Base-by-base conservation (phyloP, 2,797 vertebrate genomes). In the Hippocampus kuda region DNA sequence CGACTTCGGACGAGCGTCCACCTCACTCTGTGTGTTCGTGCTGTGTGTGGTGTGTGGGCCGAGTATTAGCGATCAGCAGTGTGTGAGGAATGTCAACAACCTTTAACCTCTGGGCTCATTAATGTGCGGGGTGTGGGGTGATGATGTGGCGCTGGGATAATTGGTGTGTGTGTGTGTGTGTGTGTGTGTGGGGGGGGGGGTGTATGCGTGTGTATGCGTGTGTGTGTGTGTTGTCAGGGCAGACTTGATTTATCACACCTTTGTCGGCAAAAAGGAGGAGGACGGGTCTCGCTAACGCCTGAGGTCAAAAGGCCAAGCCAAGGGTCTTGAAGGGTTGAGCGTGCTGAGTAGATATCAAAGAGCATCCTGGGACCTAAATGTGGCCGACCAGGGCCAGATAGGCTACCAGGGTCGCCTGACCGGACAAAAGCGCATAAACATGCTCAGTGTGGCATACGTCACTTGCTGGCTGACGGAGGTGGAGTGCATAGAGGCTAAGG, bases 231-330 rank as follows among this genome's bases (percentile, higher is more conserved):
- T n/a, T 34, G 61, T 90, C 89, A 86, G 59, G 44, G 73, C 65
- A 67, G 65, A 77, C 72, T 78, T 93, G 93, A 95, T 94, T 93
- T 92, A 94, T 94, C 88, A 85, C 87, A 73, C 84, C 85, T 89
- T 88, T 84, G 85, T 78, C 64, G 76, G 79, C 73, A 61, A 67
- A 80, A 75, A 73, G 77, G 72, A 81, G 68, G 75, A 66, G 67
- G 74, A 71, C 74, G 68, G 71, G 56, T 72, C 70, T 73, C 78
- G 78, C 77, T 71, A 86, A 87, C 87, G 79, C 79, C 77, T 22
- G 6, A 74, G 84, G 88, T 84, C 79, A 73, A 69, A 66, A 83
- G 87, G 81, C 87, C 83, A 73, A 78, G 86, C 84, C 84, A 86
- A 75, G 86, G 86, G 81, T 82, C 83, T 74, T 20, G 2, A 75